Percentiles rank a stretch among this genome's conserved stretches.
These are phyloP conservation scores for Carpatolechia fugitivella DNA, from an alignment of 2,888 invertebrate species.

Conservation along the genomic window DNA sequence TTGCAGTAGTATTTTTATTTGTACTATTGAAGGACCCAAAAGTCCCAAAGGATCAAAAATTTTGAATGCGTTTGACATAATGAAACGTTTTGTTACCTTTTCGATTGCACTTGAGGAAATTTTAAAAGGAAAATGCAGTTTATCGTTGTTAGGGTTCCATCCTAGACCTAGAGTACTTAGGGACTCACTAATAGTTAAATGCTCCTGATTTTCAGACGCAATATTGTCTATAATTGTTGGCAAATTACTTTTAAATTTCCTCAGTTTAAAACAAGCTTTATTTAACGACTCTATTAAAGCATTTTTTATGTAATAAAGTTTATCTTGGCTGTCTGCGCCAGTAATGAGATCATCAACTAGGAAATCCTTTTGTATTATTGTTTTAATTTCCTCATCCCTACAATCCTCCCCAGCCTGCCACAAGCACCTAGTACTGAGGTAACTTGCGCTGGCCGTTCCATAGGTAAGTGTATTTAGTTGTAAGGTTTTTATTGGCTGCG, in stretches of 20 bases:
- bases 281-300: too few relatives aligned
- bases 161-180: not conserved
- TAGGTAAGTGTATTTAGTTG: constrained; percentile 7
- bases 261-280: too few relatives aligned
- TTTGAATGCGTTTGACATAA: not conserved
- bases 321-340: too few relatives aligned
- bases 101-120: not conserved
- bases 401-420: not conserved
- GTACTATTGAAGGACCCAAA: not conserved
- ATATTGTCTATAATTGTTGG: not conserved
- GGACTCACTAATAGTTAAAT: not conserved
- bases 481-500: not conserved
- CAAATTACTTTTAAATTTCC: too few relatives aligned
- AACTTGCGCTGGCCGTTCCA: not conserved
- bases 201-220: not conserved
- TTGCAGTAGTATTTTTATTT: not conserved
- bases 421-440: not conserved
- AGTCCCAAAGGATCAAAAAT: not conserved
- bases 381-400: not conserved
- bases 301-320: too few relatives aligned
- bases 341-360: too few relatives aligned
- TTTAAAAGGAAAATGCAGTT: not conserved
- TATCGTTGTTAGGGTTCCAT: not conserved
- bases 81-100: not conserved
- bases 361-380: not conserved